Evolutionary conservation across 1,140 invertebrate species (phyloP), one percentile per base, ranked within the genome.

Genomic region (Harlomillsia oculata): DNA sequence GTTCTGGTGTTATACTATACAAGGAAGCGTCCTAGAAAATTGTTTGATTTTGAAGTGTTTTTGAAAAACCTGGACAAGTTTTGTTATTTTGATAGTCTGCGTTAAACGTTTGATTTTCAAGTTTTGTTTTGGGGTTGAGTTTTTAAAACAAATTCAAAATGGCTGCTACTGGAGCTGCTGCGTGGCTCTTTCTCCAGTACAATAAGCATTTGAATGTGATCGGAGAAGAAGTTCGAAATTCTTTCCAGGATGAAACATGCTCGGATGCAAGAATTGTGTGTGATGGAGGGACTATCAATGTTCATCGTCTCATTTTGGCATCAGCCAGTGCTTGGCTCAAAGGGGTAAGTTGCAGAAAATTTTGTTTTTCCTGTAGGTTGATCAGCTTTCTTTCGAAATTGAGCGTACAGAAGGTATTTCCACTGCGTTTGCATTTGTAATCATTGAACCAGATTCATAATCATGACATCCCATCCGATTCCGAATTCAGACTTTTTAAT

Each of bases 181-280:
- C 64, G 13, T 66, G 65, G 65, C 60, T 66, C n/a, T 66, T 64
- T 39, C 63, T 66, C 30, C 65, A 66, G 44, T 66, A 66, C 53
- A 64, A 66, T 51, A 65, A 65, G 39, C 65, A 66, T 43, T 49
- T 64, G 28, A 62, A 51, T 43, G 65, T 66, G 20, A 64, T 66
- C 34, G 65, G 65, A n/a, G 59, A 62, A 48, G 65, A 66, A 40
- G 60, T 66, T 23, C 23, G 55, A 26, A 62, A 61, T 48, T 51
- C 59, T n/a, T 66, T 65, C 44, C 59, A 62, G 29, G 40, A 37
- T 25, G 65, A 66, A 48, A 41, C 60, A 13, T 65, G 59, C 60
- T 52, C 65, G 0, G 65, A 66, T 45, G 59, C 62, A 1, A 65
- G 52, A 32, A 64, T 66, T 26, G 56, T 64, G 20, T 66, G 65